Evolutionary conservation across 2,797 vertebrate genomes (phyloP).

Genomic region (Platyrinchus mystaceus): DNA sequence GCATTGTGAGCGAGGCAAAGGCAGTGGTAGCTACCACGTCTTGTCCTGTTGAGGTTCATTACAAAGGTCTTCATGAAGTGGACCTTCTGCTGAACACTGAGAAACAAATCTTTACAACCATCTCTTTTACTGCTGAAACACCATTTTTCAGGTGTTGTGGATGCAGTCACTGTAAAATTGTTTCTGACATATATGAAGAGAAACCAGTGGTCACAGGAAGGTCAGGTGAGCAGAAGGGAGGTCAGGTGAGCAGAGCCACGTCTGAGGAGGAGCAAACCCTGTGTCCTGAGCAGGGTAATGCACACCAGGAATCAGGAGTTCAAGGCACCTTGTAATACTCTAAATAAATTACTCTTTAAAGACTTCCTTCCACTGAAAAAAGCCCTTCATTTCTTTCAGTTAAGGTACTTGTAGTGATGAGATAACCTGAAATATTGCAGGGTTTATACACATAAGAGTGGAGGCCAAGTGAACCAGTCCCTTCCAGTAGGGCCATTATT

Average conservation of each 20-base stretch:
- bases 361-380: not conserved
- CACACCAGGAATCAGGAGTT: not conserved
- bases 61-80: not conserved
- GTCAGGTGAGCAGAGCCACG: not conserved
- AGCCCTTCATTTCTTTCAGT: not conserved
- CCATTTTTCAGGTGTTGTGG: not conserved
- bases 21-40: not conserved
- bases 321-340: not conserved
- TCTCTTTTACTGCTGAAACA: not conserved
- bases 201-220: not conserved
- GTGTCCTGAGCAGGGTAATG: not conserved
- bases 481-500: rapidly evolving
- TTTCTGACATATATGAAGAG: not conserved
- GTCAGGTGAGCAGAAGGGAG: not conserved
- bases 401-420: not conserved
- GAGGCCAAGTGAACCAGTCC: not conserved
- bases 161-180: not conserved
- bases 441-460: rapidly evolving
- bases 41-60: not conserved
- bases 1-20: not conserved
- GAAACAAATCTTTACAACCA: not conserved
- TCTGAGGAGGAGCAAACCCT: not conserved
- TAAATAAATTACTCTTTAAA: not conserved
- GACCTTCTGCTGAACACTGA: not conserved
- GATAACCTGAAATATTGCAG: not conserved